Evolutionary conservation across 2,888 invertebrate species (phyloP), one percentile per base, ranked within the genome.

Genomic region (Caenorhabditis doughertyi): DNA sequence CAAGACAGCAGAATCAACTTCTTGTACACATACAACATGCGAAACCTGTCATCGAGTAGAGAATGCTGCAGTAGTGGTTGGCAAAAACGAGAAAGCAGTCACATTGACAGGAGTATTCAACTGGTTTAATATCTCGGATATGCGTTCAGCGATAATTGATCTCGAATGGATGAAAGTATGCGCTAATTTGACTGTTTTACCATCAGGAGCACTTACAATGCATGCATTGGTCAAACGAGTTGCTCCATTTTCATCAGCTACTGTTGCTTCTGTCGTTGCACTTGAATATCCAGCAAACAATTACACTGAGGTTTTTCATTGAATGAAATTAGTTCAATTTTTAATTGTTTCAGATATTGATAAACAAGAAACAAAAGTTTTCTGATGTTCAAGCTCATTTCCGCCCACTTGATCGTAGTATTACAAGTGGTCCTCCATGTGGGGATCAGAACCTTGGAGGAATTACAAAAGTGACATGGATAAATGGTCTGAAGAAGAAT

Each of bases 241-340:
- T 23, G 68, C 84, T 23, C 81, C 84, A 3, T 82, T 81, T 25
- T 76, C 81, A 11, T 79, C 87, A 2, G 68, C 79, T 21, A 83
- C 83, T 11, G 84, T 87, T 18, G 88, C 88, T 2, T 85, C 86
- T 3, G 83, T 88, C 42, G 87, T 88, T 27, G 84, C 87, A 35
- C 51, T 88, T 32, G 88, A 88, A 65, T 88, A 88, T 56, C 88
- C 88, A 3, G 88, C 87, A 18, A 87, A 88, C 62, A 85, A 85
- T 65, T 87, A 88, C 58, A 87, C 86, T 5, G 88, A 88, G 83
- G 88, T 87, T 51, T 23, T 42, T 60, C 3, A 16, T 47, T 47
- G 3, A 25, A 21, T 21, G 11, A 13, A 35, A n/a, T n/a, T n/a
- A n/a, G n/a, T 32, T 44, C n/a, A 27, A 60, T 62, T 39, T 29